Conservation (phyloP, 1,140 invertebrate genomes). For the Acromyrmex echinatior region DNA sequence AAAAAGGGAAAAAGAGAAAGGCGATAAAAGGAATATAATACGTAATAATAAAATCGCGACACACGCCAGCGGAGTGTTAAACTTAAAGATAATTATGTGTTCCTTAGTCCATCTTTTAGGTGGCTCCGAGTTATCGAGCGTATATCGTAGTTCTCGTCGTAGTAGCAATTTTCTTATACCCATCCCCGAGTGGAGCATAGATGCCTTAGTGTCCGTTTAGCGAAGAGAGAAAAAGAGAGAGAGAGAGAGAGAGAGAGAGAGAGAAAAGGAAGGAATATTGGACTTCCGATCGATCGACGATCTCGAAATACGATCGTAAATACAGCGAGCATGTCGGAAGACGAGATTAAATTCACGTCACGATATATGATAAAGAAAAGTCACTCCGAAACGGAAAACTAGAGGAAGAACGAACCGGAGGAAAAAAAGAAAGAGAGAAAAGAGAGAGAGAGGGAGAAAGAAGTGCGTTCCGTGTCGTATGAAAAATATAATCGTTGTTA, state of each 20-base stretch:
- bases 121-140: slow-evolving; percentile 30
- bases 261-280: background rate
- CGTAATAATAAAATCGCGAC: slow-evolving; percentile 12
- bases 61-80: background rate
- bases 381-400: background rate
- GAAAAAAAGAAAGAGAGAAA: background rate
- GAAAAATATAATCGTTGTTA: slow-evolving; percentile 59
- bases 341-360: slow-evolving; percentile 17
- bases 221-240: background rate
- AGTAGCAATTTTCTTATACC: slow-evolving; percentile 50
- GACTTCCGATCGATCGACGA: slow-evolving; percentile 15
- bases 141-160: slow-evolving; percentile 44
- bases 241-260: background rate
- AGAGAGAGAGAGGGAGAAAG: background rate
- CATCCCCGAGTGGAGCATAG: slow-evolving; percentile 49
- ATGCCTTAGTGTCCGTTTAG: slow-evolving; percentile 53
- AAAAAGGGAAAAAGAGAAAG: background rate
- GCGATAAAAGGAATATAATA: background rate
- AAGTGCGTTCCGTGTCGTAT: slow-evolving; percentile 44
- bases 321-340: slow-evolving; percentile 1
- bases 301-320: background rate
- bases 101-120: slow-evolving; percentile 55
- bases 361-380: background rate
- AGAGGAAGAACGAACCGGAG: background rate
- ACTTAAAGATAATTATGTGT: slow-evolving; percentile 63